Conservation (phyloP, 2,113 vertebrate species). For the Poecilia latipinna region DNA sequence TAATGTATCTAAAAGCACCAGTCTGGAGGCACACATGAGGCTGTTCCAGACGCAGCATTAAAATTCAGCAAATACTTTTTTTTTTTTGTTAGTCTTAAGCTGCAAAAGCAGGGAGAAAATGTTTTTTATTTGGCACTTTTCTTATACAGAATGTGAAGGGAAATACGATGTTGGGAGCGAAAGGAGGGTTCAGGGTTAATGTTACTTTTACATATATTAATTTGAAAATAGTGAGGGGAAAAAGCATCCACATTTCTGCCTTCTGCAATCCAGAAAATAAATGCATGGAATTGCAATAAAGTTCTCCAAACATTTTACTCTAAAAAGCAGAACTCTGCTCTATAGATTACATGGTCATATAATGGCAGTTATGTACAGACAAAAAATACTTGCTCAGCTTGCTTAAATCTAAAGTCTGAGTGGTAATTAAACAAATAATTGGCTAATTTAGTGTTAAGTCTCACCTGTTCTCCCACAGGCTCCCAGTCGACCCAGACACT, state of each 20-base stretch:
- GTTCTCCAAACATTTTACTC: no score
- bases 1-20: constrained; percentile 26
- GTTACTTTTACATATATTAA: background rate
- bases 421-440: background rate
- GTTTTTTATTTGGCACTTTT: background rate
- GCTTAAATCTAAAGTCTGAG: background rate
- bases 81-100: background rate
- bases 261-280: background rate
- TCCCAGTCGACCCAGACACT: constrained; percentile 90
- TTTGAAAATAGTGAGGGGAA: background rate
- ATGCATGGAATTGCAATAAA: no score
- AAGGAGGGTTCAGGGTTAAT: background rate
- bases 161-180: no score
- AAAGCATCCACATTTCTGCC: no score
- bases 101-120: background rate
- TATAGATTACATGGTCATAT: no score
- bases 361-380: background rate
- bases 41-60: background rate
- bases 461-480: constrained; percentile 87
- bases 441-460: background rate
- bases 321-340: no score
- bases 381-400: background rate
- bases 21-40: constrained; percentile 21
- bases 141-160: no score
- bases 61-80: background rate